These are phyloP conservation scores for Piscicola geometra DNA, from an alignment of 2,888 invertebrate species.

Conservation along the genomic window DNA sequence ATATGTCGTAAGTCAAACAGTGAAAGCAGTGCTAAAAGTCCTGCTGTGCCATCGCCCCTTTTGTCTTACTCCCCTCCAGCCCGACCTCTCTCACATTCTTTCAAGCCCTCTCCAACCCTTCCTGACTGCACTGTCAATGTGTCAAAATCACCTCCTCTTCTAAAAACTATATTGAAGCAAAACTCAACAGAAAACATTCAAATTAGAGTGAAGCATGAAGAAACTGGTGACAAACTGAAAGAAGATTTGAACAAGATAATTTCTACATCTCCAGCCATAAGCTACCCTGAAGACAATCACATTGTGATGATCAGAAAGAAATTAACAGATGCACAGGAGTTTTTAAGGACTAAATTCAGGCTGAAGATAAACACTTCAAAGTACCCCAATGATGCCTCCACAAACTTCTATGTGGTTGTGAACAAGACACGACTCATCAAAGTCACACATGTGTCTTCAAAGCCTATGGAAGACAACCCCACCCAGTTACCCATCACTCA, in stretches of 20 bases:
- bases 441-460: background rate
- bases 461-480: background rate
- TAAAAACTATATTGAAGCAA: background rate
- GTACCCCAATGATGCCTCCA: background rate
- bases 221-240: slow-evolving; percentile 23
- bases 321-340: slow-evolving; percentile 29
- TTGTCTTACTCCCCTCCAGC: background rate
- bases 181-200: background rate
- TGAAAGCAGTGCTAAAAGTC: background rate
- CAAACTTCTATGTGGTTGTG: slow-evolving; percentile 14
- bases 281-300: background rate
- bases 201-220: slow-evolving; percentile 28
- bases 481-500: background rate
- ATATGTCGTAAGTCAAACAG: slow-evolving; percentile 20
- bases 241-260: slow-evolving; percentile 24
- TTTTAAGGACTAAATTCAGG: slow-evolving; percentile 25
- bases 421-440: slow-evolving; percentile 17
- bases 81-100: background rate
- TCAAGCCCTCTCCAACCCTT: background rate
- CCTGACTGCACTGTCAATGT: background rate
- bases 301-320: slow-evolving; percentile 8
- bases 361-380: slow-evolving; percentile 21
- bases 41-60: background rate
- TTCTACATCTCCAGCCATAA: background rate
- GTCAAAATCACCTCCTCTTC: background rate